These are phyloP conservation scores for Nothura maculosa DNA, from an alignment of 2,797 vertebrate genomes.

Conservation along the genomic window DNA sequence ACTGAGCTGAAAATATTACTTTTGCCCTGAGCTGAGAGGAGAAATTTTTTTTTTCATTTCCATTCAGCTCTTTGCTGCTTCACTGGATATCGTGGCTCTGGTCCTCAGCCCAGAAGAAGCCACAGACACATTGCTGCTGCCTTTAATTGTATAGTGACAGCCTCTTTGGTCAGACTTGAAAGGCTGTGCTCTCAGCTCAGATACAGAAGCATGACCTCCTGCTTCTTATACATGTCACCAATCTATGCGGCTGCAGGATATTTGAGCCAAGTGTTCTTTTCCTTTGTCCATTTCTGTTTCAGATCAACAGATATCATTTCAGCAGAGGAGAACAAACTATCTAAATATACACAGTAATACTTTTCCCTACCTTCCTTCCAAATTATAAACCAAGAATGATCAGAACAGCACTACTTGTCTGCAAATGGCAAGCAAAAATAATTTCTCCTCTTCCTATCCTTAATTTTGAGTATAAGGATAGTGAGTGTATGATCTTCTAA, in stretches of 20 bases:
- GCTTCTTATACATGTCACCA: not conserved
- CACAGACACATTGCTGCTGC: not conserved
- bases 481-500: not conserved
- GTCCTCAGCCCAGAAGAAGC: not conserved
- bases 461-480: not conserved
- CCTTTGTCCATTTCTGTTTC: constrained; percentile 33
- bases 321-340: not conserved
- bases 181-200: not conserved
- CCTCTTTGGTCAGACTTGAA: not conserved
- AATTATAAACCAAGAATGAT: not conserved
- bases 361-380: not conserved
- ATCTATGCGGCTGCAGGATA: not conserved
- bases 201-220: not conserved
- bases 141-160: not conserved
- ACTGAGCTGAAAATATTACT: not conserved
- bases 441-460: not conserved
- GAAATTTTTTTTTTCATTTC: not conserved
- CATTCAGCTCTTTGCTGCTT: not conserved
- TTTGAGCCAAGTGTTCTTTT: constrained; percentile 39
- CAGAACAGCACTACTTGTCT: not conserved
- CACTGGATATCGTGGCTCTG: not conserved
- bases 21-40: not conserved
- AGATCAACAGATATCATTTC: not conserved
- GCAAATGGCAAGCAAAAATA: not conserved
- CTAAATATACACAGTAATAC: not conserved